These are phyloP conservation scores for Tragulus kanchil DNA, from an alignment of 2,113 vertebrate species.

Conservation along the genomic window DNA sequence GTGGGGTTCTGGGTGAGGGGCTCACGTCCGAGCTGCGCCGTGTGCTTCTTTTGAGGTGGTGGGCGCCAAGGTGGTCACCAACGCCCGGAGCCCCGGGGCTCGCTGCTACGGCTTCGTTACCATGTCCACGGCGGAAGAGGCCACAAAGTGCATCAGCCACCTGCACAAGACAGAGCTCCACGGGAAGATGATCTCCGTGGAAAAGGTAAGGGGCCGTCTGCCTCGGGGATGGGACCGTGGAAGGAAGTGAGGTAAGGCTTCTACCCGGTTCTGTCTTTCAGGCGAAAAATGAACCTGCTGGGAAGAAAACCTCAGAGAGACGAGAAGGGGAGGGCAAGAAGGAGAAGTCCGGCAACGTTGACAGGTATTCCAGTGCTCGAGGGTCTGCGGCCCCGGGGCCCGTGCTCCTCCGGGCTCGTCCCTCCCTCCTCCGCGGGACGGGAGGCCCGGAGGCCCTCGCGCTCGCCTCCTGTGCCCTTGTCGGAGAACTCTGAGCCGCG, in stretches of 20 bases:
- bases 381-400: not conserved
- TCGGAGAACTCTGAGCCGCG: not conserved
- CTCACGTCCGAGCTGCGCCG: not conserved
- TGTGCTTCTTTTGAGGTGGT: constrained; percentile 90
- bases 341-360: constrained; percentile 80
- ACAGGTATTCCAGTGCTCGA: constrained; percentile 84
- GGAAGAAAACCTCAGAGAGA: constrained; percentile 95
- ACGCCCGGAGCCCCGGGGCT: constrained; percentile 96
- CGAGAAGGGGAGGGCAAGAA: constrained; percentile 92
- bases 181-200: constrained; percentile 98
- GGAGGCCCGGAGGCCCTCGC: not conserved
- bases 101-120: constrained; percentile 99
- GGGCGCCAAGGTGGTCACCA: constrained; percentile 98
- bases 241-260: not conserved
- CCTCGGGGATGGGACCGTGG: too few species aligned
- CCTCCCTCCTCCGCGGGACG: not conserved
- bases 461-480: not conserved
- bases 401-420: not conserved
- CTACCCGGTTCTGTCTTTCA: constrained; percentile 79
- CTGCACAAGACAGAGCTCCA: constrained; percentile 97
- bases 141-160: constrained; percentile 95
- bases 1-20: not conserved
- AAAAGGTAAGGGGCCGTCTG: constrained; percentile 89
- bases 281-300: constrained; percentile 97
- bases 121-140: constrained; percentile 96